Conservation (phyloP, 2,113 vertebrate genomes). For the Megalops atlanticus region DNA sequence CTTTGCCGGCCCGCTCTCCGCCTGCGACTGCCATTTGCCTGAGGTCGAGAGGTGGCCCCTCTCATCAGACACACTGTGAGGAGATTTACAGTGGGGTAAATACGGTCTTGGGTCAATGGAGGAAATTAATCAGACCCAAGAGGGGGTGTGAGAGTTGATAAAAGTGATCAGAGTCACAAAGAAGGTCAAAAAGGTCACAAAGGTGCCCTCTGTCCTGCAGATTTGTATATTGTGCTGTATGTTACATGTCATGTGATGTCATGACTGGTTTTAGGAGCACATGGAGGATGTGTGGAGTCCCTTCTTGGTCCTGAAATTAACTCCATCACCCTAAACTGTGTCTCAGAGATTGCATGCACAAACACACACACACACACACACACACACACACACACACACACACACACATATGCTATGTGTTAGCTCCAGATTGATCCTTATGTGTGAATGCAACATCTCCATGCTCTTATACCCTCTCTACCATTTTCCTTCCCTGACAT, state of each 20-base stretch:
- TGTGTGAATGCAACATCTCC: no score
- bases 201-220: neutral
- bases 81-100: neutral
- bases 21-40: neutral
- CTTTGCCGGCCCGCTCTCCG: neutral
- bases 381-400: neutral
- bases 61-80: neutral
- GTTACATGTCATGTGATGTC: neutral
- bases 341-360: neutral
- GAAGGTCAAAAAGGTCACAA: no score
- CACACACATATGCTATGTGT: no score
- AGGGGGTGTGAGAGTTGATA: neutral
- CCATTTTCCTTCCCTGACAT: neutral
- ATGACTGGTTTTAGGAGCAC: neutral
- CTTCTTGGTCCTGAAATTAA: neutral
- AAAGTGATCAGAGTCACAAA: no score
- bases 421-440: no score
- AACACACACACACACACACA: neutral
- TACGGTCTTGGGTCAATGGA: neutral
- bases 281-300: neutral
- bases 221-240: neutral
- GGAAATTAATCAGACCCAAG: constrained; percentile 1
- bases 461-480: neutral
- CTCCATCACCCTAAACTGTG: neutral
- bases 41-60: neutral